Base-by-base conservation (phyloP, 2,113 vertebrate genomes). In the Rhegmatorhina hoffmannsi region DNA sequence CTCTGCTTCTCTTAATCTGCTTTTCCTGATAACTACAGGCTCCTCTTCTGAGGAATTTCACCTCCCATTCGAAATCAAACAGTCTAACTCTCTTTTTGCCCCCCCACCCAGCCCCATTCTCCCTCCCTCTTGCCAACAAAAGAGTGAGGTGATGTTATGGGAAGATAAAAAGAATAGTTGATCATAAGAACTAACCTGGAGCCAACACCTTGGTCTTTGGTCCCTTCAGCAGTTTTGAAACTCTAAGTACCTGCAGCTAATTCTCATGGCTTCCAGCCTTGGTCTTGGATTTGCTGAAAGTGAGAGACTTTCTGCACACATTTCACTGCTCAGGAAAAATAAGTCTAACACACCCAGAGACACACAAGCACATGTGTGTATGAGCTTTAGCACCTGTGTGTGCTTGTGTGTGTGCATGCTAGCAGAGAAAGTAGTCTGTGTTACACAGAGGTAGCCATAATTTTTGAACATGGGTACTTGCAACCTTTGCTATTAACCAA, bases 181-280 rank as follows among this genome's bases (percentile, higher is more conserved):
- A 99, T 98, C 98, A 99, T 98, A 98, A 97, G 97, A 96, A 97
- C 98, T 98, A 97, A 99, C 99, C 99, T 99, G 98, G 91, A 98
- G 98, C 98, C 97, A 98, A 97, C 98, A 98, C 98, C 94, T 97
- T 98, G 94, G 98, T 98, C 98, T 98, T 98, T 97, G 82, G 98
- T 96, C 98, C 99, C 97, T 98, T 99, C 98, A 99, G 98, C 98
- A 98, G 93, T 98, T 98, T 99, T 98, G 98, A 99, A 97, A 98
- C 98, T 84, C 98, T 97, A 68, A 98, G 97, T 87, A 99, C 98
- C 98, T 98, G 98, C 98, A 98, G 98, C 98, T 98, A 98, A 98
- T 98, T 99, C 96, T 98, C 97, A 81, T 98, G 98, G 97, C 96
- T 96, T 92, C 95, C 97, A 96, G 97, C 86, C n/a, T 96, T 89